Conservation (phyloP, 1,140 invertebrate genomes). For the Drosophila jambulina region DNA sequence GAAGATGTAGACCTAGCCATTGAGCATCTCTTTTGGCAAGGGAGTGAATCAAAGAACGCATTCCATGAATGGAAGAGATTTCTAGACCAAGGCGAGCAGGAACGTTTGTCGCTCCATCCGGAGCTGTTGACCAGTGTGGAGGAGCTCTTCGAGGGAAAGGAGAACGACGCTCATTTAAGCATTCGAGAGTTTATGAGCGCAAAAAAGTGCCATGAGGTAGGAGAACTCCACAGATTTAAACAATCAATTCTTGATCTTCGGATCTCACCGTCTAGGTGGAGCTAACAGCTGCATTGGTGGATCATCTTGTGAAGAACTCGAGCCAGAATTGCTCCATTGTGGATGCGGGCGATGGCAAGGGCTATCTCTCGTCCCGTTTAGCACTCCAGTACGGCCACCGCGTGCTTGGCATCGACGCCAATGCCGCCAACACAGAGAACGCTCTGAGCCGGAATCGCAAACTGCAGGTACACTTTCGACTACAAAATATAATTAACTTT, state of each 20-base stretch:
- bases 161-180: conserved; percentile 70
- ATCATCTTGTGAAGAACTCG: conserved; percentile 53
- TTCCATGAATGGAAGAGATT: conserved; percentile 65
- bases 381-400: conserved; percentile 89
- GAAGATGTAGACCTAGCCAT: conserved; percentile 48
- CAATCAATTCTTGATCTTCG: neutral
- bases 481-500: conserved; percentile 66
- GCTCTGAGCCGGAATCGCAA: conserved; percentile 88
- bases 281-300: conserved; percentile 86
- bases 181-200: conserved; percentile 90
- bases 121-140: conserved; percentile 84
- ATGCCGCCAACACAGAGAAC: conserved; percentile 87
- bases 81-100: conserved; percentile 34
- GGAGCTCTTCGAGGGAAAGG: conserved; percentile 54
- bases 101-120: conserved; percentile 79
- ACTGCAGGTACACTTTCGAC: conserved; percentile 86
- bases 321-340: conserved; percentile 86
- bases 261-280: conserved; percentile 84
- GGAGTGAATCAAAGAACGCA: conserved; percentile 16
- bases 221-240: neutral
- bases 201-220: conserved; percentile 94
- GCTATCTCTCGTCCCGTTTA: conserved; percentile 91
- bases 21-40: conserved; percentile 67
- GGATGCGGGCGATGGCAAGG: conserved; percentile 95
- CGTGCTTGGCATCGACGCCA: conserved; percentile 93